Percentiles rank a stretch among this genome's conserved stretches.
phyloP scores from a whole-genome alignment of 2,888 invertebrate species.

The Spodoptera exigua region DNA sequence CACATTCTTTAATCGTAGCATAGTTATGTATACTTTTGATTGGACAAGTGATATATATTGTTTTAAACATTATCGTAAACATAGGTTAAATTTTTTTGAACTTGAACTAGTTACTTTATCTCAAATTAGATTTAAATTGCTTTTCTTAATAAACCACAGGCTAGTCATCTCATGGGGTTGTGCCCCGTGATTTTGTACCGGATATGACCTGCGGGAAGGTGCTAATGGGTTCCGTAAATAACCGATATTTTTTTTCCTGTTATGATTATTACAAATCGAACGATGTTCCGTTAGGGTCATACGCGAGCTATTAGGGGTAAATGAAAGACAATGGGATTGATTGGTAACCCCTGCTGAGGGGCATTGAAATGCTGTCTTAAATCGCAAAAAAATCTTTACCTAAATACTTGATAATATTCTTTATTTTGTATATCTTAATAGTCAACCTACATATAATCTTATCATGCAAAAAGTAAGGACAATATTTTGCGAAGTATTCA shows the following conservation, averaged over 20 bases:
- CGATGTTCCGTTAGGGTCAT: conserved; percentile 66
- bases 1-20: conserved; percentile 14
- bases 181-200: conserved; percentile 80
- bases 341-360: conserved; percentile 17
- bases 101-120: conserved; percentile 59
- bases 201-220: conserved; percentile 80
- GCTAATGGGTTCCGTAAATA: conserved; percentile 81
- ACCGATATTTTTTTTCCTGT: conserved; percentile 62
- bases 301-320: conserved; percentile 52
- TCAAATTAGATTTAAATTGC: conserved; percentile 73
- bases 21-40: not conserved
- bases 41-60: not conserved
- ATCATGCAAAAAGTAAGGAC: no score
- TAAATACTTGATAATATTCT: no score
- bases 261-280: conserved; percentile 65
- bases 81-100: conserved; percentile 19
- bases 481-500: no score
- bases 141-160: conserved; percentile 63
- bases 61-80: conserved; percentile 9
- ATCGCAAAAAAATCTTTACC: no score
- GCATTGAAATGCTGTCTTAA: no score
- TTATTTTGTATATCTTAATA: no score
- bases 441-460: no score
- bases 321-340: conserved; percentile 42
- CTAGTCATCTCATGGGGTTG: conserved; percentile 75